phyloP scores from a whole-genome alignment of 1,140 invertebrate genomes.

The Lepidurus arcticus region DNA sequence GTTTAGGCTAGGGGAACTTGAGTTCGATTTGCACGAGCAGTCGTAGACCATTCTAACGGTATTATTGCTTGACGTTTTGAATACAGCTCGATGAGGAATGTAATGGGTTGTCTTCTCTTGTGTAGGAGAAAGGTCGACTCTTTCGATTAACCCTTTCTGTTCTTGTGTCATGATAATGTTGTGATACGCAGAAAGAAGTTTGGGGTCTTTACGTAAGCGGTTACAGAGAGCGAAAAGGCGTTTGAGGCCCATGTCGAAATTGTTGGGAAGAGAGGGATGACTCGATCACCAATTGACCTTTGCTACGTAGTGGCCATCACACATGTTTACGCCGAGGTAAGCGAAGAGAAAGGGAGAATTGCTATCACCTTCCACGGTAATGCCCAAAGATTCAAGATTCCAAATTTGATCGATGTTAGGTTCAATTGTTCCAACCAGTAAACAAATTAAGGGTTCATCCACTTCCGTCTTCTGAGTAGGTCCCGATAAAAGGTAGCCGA shows the following conservation, averaged over 20 bases:
- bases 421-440: too few relatives aligned
- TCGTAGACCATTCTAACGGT: slow-evolving; percentile 23
- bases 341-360: too few relatives aligned
- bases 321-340: background rate
- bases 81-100: background rate
- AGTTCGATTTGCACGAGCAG: slow-evolving; percentile 23
- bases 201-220: background rate
- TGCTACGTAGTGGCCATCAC: background rate
- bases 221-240: background rate
- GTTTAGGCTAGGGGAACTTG: background rate
- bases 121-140: background rate
- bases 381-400: too few relatives aligned
- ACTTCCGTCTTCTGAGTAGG: too few relatives aligned
- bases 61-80: background rate
- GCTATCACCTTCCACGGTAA: too few relatives aligned
- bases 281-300: background rate
- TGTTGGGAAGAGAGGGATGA: background rate
- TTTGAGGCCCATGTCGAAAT: background rate
- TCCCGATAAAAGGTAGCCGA: too few relatives aligned
- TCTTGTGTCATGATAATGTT: slow-evolving; percentile 22
- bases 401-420: too few relatives aligned
- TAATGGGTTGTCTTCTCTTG: background rate
- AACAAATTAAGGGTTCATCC: too few relatives aligned
- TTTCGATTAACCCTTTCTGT: background rate
- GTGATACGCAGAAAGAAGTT: background rate